Evolutionary conservation across 2,113 vertebrate species (phyloP), one percentile per base, ranked within the genome.

Genomic region (Eubucco bourcierii): DNA sequence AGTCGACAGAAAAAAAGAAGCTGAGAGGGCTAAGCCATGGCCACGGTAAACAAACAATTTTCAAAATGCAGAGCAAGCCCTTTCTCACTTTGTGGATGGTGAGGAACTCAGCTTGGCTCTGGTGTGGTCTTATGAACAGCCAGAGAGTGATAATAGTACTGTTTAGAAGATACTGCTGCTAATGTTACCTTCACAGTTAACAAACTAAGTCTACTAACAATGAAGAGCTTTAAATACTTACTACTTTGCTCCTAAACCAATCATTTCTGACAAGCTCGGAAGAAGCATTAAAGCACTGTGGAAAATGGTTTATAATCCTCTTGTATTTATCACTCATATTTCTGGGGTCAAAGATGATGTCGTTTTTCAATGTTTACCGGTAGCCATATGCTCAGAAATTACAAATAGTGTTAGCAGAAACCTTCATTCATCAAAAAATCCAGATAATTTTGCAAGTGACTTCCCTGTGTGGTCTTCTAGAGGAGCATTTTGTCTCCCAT

Each of bases 341-440:
- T 93, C 90, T 93, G 66, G n/a, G 91, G 93, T 96, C 90, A 96
- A 95, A 93, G 74, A 94, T 95, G 65, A 95, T 91, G 95, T 85
- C 68, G 93, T 94, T 94, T 97, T 93, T 84, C 92, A 83, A 31
- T 75, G 72, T 67, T 65, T 95, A 61, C 87, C 86, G 93, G 31
- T 55, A 96, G 68, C 58, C 84, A 73, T 88, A 83, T 79, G 46
- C 31, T 95, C 80, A 80, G 52, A 87, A 95, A 86, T 93, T 77
- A 74, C 72, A 93, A 91, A 91, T 19, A 90, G 7, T 68, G n/a
- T 66, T 93, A 96, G 67, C 1, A 3, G 33, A 94, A 96, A 84
- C 9, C 37, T 74, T 93, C 37, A 44, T 88, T 85, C 1, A 5
- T 91, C 34, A 77, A 95, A 94, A 87, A 80, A 60, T 37, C 17